phyloP scores from a whole-genome alignment of 2,797 vertebrate genomes.

The Apodemus agrarius region DNA sequence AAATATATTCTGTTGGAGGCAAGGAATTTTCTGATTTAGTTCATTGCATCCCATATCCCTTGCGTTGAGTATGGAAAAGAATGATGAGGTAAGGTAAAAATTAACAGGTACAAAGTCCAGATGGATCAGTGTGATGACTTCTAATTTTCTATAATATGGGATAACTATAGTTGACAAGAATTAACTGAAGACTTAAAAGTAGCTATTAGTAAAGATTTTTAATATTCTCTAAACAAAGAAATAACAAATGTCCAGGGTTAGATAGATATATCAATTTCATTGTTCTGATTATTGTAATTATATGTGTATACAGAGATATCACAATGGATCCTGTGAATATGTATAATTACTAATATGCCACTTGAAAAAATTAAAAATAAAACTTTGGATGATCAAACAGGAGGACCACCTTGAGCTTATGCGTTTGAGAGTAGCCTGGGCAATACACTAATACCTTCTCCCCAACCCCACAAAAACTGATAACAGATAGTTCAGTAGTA shows the following conservation, averaged over 20 bases:
- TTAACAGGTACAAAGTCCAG: not conserved
- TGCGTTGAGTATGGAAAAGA: not conserved
- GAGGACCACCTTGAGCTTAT: not conserved
- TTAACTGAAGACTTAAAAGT: conserved; percentile 17
- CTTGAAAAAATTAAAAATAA: not conserved
- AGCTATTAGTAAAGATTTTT: not conserved
- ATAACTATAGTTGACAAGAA: not conserved
- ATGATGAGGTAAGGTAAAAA: not conserved
- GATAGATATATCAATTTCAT: not conserved
- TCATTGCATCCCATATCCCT: not conserved
- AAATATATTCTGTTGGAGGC: conserved; percentile 16
- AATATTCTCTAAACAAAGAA: not conserved
- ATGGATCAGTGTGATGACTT: not conserved
- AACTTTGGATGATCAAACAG: not conserved
- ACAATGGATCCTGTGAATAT: not conserved
- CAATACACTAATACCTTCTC: not conserved
- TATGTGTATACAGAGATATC: not conserved
- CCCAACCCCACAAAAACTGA: not conserved
- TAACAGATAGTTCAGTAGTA: not conserved
- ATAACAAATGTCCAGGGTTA: not conserved
- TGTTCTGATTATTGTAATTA: not conserved
- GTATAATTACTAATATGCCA: not conserved
- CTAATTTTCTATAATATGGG: not conserved
- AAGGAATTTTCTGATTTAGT: conserved; percentile 63
- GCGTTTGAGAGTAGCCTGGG: not conserved